phyloP scores from a whole-genome alignment of 1,140 invertebrate genomes.

The Eurytemora carolleeae region DNA sequence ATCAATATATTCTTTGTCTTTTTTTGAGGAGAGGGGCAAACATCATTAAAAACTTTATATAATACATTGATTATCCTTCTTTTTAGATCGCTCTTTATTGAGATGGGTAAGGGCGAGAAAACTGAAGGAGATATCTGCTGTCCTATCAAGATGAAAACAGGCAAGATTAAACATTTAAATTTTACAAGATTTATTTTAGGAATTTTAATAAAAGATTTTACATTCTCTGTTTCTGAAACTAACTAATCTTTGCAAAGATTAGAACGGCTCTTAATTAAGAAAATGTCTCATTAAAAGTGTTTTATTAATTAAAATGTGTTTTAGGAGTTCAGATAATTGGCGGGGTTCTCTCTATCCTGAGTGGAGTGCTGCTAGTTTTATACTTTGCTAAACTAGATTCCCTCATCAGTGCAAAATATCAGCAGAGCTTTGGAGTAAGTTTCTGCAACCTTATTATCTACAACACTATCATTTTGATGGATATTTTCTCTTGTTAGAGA shows the following conservation, averaged over 20 bases:
- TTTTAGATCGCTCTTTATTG: background rate
- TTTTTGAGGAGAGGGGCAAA: too few species aligned
- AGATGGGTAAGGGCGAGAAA: background rate
- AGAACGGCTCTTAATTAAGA: too few species aligned
- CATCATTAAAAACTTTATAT: too few species aligned
- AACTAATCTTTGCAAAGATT: too few species aligned
- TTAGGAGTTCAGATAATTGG: conserved; percentile 10
- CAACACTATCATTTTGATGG: background rate
- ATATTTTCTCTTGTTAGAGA: too few species aligned
- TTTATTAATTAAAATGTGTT: background rate
- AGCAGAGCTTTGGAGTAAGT: background rate
- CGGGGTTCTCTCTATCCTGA: conserved; percentile 9
- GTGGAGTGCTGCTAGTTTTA: background rate
- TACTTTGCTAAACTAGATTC: conserved; percentile 12
- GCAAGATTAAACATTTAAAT: too few species aligned
- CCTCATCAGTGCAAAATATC: conserved; percentile 5
- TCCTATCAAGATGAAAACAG: background rate
- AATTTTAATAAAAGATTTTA: too few species aligned
- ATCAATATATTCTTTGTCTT: too few species aligned
- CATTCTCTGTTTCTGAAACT: too few species aligned
- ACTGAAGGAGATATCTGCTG: background rate
- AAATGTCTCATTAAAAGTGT: too few species aligned
- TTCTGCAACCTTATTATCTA: background rate
- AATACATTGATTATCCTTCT: too few species aligned
- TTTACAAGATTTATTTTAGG: too few species aligned